Percentiles rank a stretch among this genome's conserved stretches.
Evolutionary conservation across 2,113 vertebrate species (phyloP).

Genomic region (Ceuthmochares aereus): DNA sequence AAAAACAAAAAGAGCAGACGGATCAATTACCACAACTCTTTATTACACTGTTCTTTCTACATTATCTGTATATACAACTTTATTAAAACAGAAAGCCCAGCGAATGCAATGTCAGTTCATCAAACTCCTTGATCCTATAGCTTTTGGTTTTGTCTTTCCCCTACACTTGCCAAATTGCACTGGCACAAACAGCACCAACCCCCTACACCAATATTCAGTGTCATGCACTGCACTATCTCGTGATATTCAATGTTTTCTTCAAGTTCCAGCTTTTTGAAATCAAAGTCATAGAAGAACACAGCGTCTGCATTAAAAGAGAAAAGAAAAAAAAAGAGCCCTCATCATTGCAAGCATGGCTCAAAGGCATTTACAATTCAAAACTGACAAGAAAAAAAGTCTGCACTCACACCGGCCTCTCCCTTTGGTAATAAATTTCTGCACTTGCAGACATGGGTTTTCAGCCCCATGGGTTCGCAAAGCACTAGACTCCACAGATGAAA

Average conservation of each 20-base stretch:
- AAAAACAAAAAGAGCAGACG: slow-evolving; percentile 42
- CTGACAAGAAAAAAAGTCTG: not conserved
- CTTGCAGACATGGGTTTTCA: not conserved
- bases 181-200: not conserved
- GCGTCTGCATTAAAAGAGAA: not conserved
- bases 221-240: not conserved
- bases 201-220: not conserved
- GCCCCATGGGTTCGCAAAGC: not conserved
- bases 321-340: not conserved
- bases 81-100: not conserved
- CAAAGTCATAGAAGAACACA: not conserved
- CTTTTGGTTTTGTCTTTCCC: not conserved
- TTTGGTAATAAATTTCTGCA: not conserved
- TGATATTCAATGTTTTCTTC: not conserved
- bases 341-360: not conserved
- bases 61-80: not conserved
- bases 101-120: not conserved
- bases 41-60: not conserved
- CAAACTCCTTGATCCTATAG: not conserved
- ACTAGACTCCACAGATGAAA: not conserved
- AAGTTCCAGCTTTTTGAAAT: not conserved
- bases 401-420: not conserved
- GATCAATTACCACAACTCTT: slow-evolving; percentile 18
- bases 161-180: not conserved
- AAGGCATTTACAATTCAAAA: not conserved